Percentiles rank a stretch among this genome's conserved stretches.
phyloP scores from a whole-genome alignment of 2,888 invertebrate species.

The Drosophila colorata region DNA sequence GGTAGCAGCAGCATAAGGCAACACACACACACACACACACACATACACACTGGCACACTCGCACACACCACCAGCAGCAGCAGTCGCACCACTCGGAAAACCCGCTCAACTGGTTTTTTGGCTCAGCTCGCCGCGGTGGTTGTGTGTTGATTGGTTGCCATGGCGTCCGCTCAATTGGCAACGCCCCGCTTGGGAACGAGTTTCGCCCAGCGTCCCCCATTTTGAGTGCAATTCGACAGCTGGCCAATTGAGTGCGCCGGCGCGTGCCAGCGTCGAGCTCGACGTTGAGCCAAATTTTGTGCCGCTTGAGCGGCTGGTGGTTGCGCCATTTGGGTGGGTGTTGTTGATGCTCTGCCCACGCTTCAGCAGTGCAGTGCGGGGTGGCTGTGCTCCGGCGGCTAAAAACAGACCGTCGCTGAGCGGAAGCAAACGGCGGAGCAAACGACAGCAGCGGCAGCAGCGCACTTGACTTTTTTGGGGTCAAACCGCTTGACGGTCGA shows the following conservation, averaged over 20 bases:
- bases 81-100: conserved; percentile 29
- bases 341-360: conserved; percentile 28
- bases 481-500: conserved; percentile 67
- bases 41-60: conserved; percentile 7
- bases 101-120: conserved; percentile 74
- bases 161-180: conserved; percentile 53
- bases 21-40: conserved; percentile 29
- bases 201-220: conserved; percentile 75
- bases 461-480: conserved; percentile 78
- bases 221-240: conserved; percentile 77
- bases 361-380: too few species aligned
- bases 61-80: conserved; percentile 15
- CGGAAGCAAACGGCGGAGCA: too few species aligned
- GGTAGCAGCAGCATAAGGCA: conserved; percentile 55
- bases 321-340: conserved; percentile 54
- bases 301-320: conserved; percentile 21
- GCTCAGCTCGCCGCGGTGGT: conserved; percentile 56
- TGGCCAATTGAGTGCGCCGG: conserved; percentile 77
- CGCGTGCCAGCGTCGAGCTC: conserved; percentile 70
- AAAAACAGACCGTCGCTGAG: conserved; percentile 16
- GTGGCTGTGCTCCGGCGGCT: too few species aligned
- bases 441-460: conserved; percentile 9
- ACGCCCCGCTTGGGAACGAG: conserved; percentile 72
- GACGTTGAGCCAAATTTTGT: conserved; percentile 31
- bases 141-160: conserved; percentile 78